Percentiles rank a stretch among this genome's conserved stretches.
phyloP scores from a whole-genome alignment of 2,113 vertebrate genomes.

The Sinocyclocheilus anshuiensis region DNA sequence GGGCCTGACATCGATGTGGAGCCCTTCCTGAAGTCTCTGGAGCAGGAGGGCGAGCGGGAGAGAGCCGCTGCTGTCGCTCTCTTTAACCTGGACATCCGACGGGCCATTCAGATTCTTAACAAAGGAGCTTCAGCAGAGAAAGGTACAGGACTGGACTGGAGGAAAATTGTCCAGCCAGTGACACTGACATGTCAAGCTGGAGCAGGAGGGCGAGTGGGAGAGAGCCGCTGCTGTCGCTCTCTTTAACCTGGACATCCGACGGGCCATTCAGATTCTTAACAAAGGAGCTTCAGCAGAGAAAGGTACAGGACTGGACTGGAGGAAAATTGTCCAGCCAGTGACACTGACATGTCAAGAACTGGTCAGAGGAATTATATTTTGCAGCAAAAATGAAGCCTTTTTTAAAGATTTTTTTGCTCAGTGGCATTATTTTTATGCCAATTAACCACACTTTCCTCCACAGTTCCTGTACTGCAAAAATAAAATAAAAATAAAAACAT shows the following conservation, averaged over 20 bases:
- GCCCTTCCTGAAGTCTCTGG: constrained; percentile 87
- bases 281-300: constrained; percentile 90
- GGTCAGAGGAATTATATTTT: not conserved
- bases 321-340: not conserved
- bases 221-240: constrained; percentile 93
- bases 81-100: constrained; percentile 95
- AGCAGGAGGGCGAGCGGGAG: constrained; percentile 95
- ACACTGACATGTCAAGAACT: not conserved
- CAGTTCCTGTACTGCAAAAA: too few relatives aligned
- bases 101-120: constrained; percentile 95
- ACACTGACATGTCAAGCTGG: constrained; percentile 75
- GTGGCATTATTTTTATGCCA: too few relatives aligned
- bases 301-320: constrained; percentile 71
- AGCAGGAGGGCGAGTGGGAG: constrained; percentile 95
- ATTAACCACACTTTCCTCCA: too few relatives aligned
- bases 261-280: constrained; percentile 95
- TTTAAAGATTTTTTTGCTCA: not conserved
- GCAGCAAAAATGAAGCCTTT: not conserved
- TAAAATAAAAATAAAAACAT: too few relatives aligned
- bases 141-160: constrained; percentile 71
- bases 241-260: constrained; percentile 95
- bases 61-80: constrained; percentile 93
- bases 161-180: not conserved
- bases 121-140: constrained; percentile 90
- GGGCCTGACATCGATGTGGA: constrained; percentile 89